These are phyloP conservation scores for Acanthis flammea DNA, from an alignment of 2,797 vertebrate species.

Conservation along the genomic window DNA sequence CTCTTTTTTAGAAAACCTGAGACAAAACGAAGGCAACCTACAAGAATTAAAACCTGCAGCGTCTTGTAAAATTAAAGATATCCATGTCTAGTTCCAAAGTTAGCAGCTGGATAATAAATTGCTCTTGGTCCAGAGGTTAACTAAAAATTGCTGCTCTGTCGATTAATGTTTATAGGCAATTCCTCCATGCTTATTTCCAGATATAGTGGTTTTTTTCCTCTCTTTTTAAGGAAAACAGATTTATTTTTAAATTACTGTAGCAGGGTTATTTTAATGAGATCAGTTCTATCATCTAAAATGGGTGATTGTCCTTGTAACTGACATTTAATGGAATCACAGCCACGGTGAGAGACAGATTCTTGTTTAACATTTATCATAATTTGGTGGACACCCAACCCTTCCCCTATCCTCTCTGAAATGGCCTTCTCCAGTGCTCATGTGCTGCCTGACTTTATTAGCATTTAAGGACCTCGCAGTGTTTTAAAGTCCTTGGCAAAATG, in stretches of 20 bases:
- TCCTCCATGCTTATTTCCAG: background rate
- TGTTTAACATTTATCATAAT: background rate
- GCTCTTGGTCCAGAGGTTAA: slow-evolving; percentile 23
- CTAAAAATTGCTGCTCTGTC: slow-evolving; percentile 16
- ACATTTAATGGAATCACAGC: background rate
- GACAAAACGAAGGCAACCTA: background rate
- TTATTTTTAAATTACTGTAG: background rate
- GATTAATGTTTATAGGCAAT: background rate
- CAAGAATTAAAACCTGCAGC: background rate
- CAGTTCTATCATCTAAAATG: background rate
- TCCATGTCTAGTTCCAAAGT: slow-evolving; percentile 29
- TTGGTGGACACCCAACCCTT: background rate
- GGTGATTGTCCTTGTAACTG: background rate
- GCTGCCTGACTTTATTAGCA: background rate
- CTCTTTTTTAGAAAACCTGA: background rate
- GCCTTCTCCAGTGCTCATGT: background rate
- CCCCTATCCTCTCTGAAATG: background rate
- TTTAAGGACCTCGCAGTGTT: background rate
- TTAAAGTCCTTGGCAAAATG: background rate
- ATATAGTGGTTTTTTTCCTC: background rate
- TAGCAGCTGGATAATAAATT: slow-evolving; percentile 20
- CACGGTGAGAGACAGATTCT: background rate
- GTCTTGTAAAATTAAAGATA: slow-evolving; percentile 29
- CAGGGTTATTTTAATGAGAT: background rate
- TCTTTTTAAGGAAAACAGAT: background rate